Conservation (phyloP, 2,888 invertebrate species). For the Lasioglossum lativentre region DNA sequence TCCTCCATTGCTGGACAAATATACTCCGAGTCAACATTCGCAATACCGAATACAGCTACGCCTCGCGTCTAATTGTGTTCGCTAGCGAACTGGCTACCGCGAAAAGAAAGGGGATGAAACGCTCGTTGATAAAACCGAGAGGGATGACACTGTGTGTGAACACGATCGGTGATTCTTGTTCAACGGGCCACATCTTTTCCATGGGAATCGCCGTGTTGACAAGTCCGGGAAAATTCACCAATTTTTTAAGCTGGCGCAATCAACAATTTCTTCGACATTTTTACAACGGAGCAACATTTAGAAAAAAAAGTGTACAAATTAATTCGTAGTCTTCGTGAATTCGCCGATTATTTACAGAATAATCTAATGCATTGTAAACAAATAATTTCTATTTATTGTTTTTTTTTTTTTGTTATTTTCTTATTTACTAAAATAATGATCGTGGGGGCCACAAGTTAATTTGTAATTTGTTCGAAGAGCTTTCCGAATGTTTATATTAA, state of each 20-base stretch:
- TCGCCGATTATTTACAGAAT: too few relatives aligned
- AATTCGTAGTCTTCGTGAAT: too few relatives aligned
- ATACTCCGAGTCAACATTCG: constrained; percentile 81
- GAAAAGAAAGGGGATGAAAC: constrained; percentile 3
- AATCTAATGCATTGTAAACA: too few relatives aligned
- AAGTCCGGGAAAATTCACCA: background rate
- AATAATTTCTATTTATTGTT: too few relatives aligned
- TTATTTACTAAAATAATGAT: too few relatives aligned
- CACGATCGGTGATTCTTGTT: constrained; percentile 22
- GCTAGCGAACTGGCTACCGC: constrained; percentile 34
- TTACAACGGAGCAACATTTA: too few relatives aligned
- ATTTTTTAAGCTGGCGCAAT: background rate
- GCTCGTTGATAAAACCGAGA: constrained; percentile 47
- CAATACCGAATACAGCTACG: constrained; percentile 73
- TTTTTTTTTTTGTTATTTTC: too few relatives aligned
- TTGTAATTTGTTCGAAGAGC: too few relatives aligned
- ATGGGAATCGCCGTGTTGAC: background rate
- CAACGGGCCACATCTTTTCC: constrained; percentile 11
- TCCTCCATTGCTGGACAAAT: constrained; percentile 82
- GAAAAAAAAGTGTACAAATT: too few relatives aligned
- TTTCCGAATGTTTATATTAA: too few relatives aligned
- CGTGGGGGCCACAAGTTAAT: too few relatives aligned
- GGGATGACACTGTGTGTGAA: constrained; percentile 48
- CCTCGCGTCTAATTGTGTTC: constrained; percentile 66
- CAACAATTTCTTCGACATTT: too few relatives aligned